Base-by-base conservation (phyloP, 2,888 invertebrate genomes). In the Dicyrtomina minuta region DNA sequence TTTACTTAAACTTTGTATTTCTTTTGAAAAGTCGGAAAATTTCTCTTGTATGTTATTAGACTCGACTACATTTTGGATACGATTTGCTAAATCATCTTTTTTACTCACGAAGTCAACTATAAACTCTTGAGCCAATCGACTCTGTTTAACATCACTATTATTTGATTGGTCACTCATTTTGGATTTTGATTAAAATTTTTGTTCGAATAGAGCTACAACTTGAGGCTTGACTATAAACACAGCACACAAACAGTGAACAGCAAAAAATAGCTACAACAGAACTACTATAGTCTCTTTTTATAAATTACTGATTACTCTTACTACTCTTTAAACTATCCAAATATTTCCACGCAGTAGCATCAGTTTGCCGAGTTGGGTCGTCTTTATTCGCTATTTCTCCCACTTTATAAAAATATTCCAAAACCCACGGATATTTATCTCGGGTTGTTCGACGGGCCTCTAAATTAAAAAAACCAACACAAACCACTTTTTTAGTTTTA, bases 1-100 rank as follows among this genome's bases (percentile, higher is more conserved):
- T 80, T 90, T 89, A 80, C 92, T 91, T 71, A 93, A 81, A 72
- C 88, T 87, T 78, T 89, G 87, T 26, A 92, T 86, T 79, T 91
- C 88, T 77, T 87, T 85, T 68, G 88, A 88, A n/a, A 90, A 87
- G 83, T 83, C 1, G 86, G 84, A 60, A 88, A 81, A 51, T 86
- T 79, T 67, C 84, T 81, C 68, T 79, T 88, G 83, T 71, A 87
- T 27, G 56, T 67, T 49, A 58, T 60, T 66, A n/a, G 71, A 61
- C 39, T 69, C 55, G 15, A 66, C 67, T 8, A 79, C 59, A 41
- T 68, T 82, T 17, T 65, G 62, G 27, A 77, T 73, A 26, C 53
- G 17, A 59, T 86, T 85, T 81, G 88, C 88, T 70, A 92, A 86
- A 69, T 86, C 86, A 15, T 71, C 68, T 51, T 75, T 75, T 55